Base-by-base conservation (phyloP, 2,113 vertebrate species). In the Lamprotornis superbus region DNA sequence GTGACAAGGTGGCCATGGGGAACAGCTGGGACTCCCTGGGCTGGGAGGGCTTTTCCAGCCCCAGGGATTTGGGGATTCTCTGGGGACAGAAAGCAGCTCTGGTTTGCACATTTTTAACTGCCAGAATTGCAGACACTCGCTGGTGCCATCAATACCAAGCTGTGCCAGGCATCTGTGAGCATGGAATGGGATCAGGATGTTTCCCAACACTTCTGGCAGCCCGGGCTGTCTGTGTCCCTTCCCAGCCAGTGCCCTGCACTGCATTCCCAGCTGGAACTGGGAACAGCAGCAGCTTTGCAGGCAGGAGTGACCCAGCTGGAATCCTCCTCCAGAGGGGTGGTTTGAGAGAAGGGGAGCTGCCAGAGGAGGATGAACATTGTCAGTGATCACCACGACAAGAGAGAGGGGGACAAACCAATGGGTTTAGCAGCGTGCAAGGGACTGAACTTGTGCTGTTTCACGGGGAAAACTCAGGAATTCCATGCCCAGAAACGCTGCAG, bases 171-270 rank as follows among this genome's bases (percentile, higher is more conserved):
- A 22, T 76, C 93, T 70, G 47, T 11, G 78, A 64, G 78, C 49
- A 2, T 18, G 85, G 60, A 64, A 35, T 63, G 61, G 92, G 90
- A 83, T 16, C 14, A 18, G 71, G 65, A 89, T 68, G 57, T 95
- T 93, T 88, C 90, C 90, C 78, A 93, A 69, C 61, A 71, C 24
- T 71, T 25, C 70, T 97, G 95, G 94, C 96, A 97, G 85, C 70
- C 67, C 0, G 0, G 69, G 69, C 95, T 91, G 94, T 79, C 95
- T 94, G 82, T 60, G 94, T 94, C 70, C 90, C 57, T 79, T 55
- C 87, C 84, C 22, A 1, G 50, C 83, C 24, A 1, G 50, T 68
- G 88, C 79, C 71, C 88, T 60, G 61, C 2, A 0, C 17, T 12
- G 39, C 7, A 15, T 61, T 93, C 85, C 85, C 46, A 25, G 74